Evolutionary conservation across 2,113 vertebrate species (phyloP).

Genomic region (Antennarius striatus): DNA sequence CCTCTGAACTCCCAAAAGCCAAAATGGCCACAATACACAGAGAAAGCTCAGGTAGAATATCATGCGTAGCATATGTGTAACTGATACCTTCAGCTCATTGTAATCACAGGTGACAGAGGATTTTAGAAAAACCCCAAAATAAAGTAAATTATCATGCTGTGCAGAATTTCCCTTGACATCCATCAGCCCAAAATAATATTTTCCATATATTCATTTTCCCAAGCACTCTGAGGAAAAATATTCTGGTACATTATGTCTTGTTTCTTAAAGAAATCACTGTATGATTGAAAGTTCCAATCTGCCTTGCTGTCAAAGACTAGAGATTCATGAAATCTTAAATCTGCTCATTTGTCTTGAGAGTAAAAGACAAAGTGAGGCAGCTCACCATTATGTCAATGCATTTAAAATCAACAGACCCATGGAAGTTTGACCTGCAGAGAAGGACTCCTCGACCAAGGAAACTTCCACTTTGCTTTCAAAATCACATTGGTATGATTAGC

Average conservation of each 20-base stretch:
- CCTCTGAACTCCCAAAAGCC: conserved; percentile 24
- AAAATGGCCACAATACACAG: conserved; percentile 49
- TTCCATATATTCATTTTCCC: conserved; percentile 77
- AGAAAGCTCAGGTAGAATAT: conserved; percentile 65
- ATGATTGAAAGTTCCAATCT: conserved; percentile 72
- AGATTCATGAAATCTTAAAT: conserved; percentile 45
- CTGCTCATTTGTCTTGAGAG: conserved; percentile 32
- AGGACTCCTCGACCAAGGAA: too few species aligned
- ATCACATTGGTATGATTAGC: too few species aligned
- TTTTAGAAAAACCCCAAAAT: conserved; percentile 69
- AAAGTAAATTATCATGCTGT: conserved; percentile 80
- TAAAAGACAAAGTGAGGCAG: conserved; percentile 6
- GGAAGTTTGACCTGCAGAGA: too few species aligned
- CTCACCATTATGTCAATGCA: too few species aligned
- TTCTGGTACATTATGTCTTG: conserved; percentile 65
- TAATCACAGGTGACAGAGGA: conserved; percentile 82
- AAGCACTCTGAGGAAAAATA: conserved; percentile 66
- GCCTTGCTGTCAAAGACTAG: conserved; percentile 28
- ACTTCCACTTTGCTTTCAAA: too few species aligned
- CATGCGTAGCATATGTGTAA: conserved; percentile 66
- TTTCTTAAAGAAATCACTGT: conserved; percentile 67
- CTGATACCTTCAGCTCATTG: conserved; percentile 72
- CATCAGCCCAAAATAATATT: conserved; percentile 81
- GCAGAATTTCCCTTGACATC: conserved; percentile 77
- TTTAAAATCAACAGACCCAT: too few species aligned